Conservation (phyloP, 2,113 vertebrate species). For the Ornithorhynchus anatinus region DNA sequence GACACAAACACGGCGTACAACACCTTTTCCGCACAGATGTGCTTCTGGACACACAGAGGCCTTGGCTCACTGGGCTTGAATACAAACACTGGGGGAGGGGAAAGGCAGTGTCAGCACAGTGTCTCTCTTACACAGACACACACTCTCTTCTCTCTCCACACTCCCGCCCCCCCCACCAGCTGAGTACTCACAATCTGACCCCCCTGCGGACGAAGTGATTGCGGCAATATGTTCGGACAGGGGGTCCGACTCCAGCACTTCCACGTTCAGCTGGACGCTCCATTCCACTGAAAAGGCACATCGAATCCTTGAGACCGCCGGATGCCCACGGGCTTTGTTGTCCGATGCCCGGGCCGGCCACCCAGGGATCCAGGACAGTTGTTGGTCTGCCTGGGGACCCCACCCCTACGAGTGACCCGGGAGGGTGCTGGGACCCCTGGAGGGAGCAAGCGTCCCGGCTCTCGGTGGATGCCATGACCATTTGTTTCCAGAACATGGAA, state of each 20-base stretch:
- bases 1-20: conserved; percentile 84
- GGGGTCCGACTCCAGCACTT: conserved; percentile 81
- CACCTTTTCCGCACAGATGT: conserved; percentile 80
- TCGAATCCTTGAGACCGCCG: no score
- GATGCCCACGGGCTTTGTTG: no score
- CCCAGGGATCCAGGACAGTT: no score
- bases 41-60: conserved; percentile 85
- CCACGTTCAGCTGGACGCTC: conserved; percentile 81
- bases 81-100: conserved; percentile 83
- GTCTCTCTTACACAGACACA: background rate
- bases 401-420: no score
- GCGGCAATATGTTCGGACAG: conserved; percentile 88
- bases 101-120: no score
- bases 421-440: no score
- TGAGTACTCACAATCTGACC: conserved; percentile 86
- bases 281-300: conserved; percentile 96
- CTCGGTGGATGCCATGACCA: no score
- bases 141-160: background rate
- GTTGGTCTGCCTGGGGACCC: no score
- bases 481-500: no score
- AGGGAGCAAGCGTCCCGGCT: no score
- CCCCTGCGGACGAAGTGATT: conserved; percentile 71
- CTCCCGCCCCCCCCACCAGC: no score
- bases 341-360: no score
- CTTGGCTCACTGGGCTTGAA: conserved; percentile 88